phyloP scores from a whole-genome alignment of 1,140 invertebrate genomes.

The Myzus persicae region DNA sequence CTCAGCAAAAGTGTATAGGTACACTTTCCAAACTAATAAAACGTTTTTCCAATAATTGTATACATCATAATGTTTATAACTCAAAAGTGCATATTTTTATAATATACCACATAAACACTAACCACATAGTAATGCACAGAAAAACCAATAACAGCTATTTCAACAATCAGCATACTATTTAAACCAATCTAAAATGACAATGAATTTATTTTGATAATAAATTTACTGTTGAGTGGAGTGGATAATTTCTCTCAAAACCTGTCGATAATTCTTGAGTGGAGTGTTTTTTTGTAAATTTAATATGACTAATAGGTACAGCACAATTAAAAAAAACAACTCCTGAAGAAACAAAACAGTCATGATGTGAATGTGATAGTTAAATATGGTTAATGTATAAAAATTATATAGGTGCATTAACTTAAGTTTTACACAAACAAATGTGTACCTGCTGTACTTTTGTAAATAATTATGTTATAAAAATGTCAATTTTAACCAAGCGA shows the following conservation, averaged over 20 bases:
- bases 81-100: background rate
- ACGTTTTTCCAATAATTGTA: background rate
- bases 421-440: background rate
- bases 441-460: background rate
- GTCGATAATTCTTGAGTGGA: background rate
- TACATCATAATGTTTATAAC: background rate
- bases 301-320: background rate
- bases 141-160: background rate
- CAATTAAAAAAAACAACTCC: background rate
- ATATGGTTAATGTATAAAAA: background rate
- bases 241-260: background rate
- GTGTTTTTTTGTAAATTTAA: background rate
- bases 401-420: background rate
- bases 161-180: background rate
- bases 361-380: background rate
- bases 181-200: background rate
- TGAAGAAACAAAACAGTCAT: background rate
- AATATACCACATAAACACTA: background rate
- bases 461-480: background rate
- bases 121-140: background rate
- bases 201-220: background rate
- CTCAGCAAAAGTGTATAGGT: background rate
- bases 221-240: background rate
- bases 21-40: background rate
- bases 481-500: background rate